phyloP scores from a whole-genome alignment of 2,113 vertebrate genomes.

The Deroptyus accipitrinus region DNA sequence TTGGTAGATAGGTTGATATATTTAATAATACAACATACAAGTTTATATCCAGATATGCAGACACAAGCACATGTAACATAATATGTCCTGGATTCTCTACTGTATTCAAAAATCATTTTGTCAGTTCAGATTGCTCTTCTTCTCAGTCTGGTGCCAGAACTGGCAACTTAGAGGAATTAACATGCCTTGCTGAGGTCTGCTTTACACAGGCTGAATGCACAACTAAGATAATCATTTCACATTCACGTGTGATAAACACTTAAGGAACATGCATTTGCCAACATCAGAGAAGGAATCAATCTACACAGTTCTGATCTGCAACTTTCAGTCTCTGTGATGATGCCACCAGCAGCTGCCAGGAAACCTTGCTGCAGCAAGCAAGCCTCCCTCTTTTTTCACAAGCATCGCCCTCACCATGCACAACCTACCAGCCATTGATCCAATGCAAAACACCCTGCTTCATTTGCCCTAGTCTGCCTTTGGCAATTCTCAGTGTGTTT shows the following conservation, averaged over 20 bases:
- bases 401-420: too few relatives aligned
- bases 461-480: background rate
- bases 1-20: too few relatives aligned
- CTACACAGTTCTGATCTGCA: background rate
- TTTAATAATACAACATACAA: background rate
- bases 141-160: background rate
- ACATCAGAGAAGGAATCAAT: background rate
- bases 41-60: background rate
- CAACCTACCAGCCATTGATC: background rate
- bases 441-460: background rate
- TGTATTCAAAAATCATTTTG: background rate
- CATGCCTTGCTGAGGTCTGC: background rate
- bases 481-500: background rate
- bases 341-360: background rate
- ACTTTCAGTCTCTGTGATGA: background rate
- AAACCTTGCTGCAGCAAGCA: background rate
- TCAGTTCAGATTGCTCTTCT: background rate
- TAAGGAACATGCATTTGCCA: background rate
- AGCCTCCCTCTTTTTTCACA: background rate
- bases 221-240: background rate
- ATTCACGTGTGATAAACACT: background rate
- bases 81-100: background rate
- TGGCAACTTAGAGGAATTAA: background rate
- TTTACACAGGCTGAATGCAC: background rate
- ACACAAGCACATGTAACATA: background rate